These are phyloP conservation scores for Macroglossus sobrinus DNA, from an alignment of 2,113 vertebrate genomes.

Conservation along the genomic window DNA sequence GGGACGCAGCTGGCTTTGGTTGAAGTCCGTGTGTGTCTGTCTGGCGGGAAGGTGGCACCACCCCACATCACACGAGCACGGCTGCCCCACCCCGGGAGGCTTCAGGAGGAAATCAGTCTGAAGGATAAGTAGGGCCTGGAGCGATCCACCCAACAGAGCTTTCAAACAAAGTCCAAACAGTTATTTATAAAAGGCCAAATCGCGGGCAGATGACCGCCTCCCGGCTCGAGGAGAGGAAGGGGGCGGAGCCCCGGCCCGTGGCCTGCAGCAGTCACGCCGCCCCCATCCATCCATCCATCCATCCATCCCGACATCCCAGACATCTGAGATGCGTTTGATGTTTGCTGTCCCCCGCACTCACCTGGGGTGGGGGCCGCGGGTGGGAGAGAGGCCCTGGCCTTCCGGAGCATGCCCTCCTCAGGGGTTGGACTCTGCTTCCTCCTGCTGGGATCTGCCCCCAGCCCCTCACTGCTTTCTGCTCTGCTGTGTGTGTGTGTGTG, in stretches of 20 bases:
- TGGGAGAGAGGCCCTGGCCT: neutral
- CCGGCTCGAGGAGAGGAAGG: neutral
- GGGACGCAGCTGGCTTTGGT: neutral
- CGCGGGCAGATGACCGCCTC: neutral
- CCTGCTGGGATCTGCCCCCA: neutral
- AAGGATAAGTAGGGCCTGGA: neutral
- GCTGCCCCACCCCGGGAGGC: neutral
- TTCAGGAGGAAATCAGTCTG: neutral
- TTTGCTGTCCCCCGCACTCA: neutral
- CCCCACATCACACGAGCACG: neutral
- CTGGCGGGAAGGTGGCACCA: neutral
- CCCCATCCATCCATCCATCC: neutral
- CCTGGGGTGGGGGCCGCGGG: neutral
- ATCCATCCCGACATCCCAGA: too few species aligned
- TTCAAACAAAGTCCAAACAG: neutral
- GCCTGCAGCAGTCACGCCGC: fast-evolving
- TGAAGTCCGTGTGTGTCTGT: neutral
- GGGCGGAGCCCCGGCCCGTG: fast-evolving
- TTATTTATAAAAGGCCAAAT: neutral
- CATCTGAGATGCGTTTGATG: neutral
- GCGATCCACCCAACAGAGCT: neutral
- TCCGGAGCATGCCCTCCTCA: neutral
- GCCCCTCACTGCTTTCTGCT: neutral
- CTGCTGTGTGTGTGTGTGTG: too few species aligned
- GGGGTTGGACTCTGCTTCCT: fast-evolving